These are phyloP conservation scores for Colinus virginianus DNA, from an alignment of 2,113 vertebrate genomes.

Conservation along the genomic window DNA sequence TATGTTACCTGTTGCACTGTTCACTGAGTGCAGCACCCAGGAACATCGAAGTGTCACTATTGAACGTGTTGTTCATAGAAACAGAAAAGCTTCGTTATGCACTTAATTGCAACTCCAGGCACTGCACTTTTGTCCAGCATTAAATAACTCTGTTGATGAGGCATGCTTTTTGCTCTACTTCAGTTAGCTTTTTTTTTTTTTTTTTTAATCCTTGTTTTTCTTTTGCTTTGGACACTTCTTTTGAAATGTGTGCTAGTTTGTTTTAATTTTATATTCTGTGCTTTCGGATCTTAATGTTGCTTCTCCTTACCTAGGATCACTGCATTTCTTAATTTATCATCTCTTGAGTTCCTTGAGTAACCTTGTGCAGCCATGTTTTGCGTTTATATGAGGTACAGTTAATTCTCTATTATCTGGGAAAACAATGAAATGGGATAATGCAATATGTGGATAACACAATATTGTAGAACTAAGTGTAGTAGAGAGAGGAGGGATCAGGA, in stretches of 20 bases:
- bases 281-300: constrained; percentile 40
- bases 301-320: constrained; percentile 68
- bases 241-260: constrained; percentile 43
- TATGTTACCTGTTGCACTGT: background rate
- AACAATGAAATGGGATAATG: constrained; percentile 62
- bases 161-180: constrained; percentile 2
- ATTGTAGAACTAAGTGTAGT: constrained; percentile 1
- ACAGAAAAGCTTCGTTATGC: background rate
- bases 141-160: background rate
- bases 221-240: background rate
- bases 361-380: constrained; percentile 73
- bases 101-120: constrained; percentile 13
- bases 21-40: constrained; percentile 2
- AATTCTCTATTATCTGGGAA: constrained; percentile 70
- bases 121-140: constrained; percentile 9
- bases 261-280: constrained; percentile 52
- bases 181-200: background rate
- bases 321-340: constrained; percentile 72
- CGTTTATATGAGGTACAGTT: constrained; percentile 69
- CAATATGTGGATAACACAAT: constrained; percentile 18
- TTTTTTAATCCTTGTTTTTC: background rate
- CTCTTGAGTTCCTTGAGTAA: constrained; percentile 71
- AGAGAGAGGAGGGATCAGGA: background rate
- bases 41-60: background rate
- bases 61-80: background rate